Evolutionary conservation across 2,113 vertebrate genomes (phyloP).

Genomic region (Corvus hawaiiensis): DNA sequence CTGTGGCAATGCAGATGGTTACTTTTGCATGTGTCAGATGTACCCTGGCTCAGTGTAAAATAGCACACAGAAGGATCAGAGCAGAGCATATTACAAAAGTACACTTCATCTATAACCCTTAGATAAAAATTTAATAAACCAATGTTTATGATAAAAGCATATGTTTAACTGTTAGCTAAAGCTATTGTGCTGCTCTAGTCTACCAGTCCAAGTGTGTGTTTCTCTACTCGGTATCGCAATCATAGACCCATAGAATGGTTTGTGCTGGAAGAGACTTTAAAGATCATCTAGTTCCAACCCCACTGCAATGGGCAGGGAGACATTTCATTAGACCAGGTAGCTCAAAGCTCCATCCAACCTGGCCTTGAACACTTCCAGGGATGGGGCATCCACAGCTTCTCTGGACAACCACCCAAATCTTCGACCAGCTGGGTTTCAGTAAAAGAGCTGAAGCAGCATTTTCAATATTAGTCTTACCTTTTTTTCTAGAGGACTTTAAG

Average conservation of each 20-base stretch:
- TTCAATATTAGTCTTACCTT: background rate
- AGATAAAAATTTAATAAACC: background rate
- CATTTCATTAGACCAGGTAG: background rate
- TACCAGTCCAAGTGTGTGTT: background rate
- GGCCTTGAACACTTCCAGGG: background rate
- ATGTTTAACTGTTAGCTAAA: background rate
- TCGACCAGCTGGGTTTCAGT: background rate
- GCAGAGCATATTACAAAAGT: background rate
- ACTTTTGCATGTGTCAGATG: background rate
- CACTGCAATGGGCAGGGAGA: background rate
- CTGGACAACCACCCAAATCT: background rate
- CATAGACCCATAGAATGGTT: background rate
- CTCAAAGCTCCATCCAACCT: background rate
- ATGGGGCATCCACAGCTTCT: background rate
- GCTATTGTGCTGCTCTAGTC: background rate
- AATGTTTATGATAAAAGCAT: background rate
- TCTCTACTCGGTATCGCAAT: background rate
- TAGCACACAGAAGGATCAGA: background rate
- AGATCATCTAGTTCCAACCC: background rate
- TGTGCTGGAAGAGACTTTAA: background rate
- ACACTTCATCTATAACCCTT: background rate
- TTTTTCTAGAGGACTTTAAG: background rate
- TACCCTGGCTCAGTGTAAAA: background rate
- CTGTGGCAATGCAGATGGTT: background rate
- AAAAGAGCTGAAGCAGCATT: background rate